phyloP scores from a whole-genome alignment of 2,113 vertebrate species.

The Argyrosomus japonicus region DNA sequence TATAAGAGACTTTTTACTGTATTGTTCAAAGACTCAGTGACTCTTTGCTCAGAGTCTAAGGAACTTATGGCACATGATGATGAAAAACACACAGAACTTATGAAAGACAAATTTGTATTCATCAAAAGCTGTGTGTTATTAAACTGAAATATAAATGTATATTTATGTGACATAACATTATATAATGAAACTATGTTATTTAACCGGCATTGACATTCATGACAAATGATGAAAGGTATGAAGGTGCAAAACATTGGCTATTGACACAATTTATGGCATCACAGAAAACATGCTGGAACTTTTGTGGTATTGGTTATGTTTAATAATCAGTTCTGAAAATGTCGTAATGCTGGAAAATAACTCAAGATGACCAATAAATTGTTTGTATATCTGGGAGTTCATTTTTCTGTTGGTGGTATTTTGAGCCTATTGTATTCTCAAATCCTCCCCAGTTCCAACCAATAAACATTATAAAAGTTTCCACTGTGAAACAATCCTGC shows the following conservation, averaged over 20 bases:
- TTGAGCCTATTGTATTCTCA: slow-evolving; percentile 30
- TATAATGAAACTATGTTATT: slow-evolving; percentile 83
- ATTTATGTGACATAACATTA: slow-evolving; percentile 83
- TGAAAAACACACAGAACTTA: slow-evolving; percentile 54
- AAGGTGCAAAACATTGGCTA: slow-evolving; percentile 46
- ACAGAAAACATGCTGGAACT: slow-evolving; percentile 60
- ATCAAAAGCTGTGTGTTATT: slow-evolving; percentile 73
- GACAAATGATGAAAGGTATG: slow-evolving; percentile 38
- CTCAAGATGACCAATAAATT: slow-evolving; percentile 78
- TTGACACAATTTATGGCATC: slow-evolving; percentile 40
- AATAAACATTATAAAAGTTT: slow-evolving; percentile 61
- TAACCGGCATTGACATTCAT: slow-evolving; percentile 70
- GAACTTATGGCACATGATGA: slow-evolving; percentile 72
- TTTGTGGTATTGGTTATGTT: slow-evolving; percentile 62
- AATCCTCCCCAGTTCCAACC: slow-evolving; percentile 30
- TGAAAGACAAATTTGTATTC: slow-evolving; percentile 68
- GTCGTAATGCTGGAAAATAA: slow-evolving; percentile 73
- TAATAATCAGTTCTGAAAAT: slow-evolving; percentile 60
- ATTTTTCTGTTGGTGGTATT: slow-evolving; percentile 41
- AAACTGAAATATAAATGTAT: slow-evolving; percentile 82
- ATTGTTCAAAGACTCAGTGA: slow-evolving; percentile 54
- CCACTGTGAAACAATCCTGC: slow-evolving; percentile 40
- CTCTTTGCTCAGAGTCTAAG: slow-evolving; percentile 47
- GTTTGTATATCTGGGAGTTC: slow-evolving; percentile 75
- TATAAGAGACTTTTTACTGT: slow-evolving; percentile 63